Evolutionary conservation across 2,113 vertebrate species (phyloP).

Genomic region (Natator depressus): DNA sequence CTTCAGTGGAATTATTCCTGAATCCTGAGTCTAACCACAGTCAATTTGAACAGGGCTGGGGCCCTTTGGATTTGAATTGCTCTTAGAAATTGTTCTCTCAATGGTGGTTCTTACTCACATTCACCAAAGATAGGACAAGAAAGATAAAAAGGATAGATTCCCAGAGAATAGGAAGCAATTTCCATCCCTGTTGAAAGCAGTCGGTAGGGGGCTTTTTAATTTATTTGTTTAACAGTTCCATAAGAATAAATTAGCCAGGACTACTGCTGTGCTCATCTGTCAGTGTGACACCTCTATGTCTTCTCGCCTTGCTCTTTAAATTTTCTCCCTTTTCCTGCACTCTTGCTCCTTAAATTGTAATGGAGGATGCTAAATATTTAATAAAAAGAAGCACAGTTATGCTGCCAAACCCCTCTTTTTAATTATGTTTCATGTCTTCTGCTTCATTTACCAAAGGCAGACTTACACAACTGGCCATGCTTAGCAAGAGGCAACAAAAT

Average conservation of each 20-base stretch:
- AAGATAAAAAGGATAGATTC: not conserved
- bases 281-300: not conserved
- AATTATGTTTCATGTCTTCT: conserved; percentile 8
- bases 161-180: not conserved
- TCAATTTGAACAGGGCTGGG: rapidly evolving
- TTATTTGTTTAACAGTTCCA: conserved; percentile 29
- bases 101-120: not conserved
- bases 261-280: not conserved
- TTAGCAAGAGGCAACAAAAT: not conserved
- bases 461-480: not conserved
- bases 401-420: not conserved
- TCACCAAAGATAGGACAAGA: not conserved
- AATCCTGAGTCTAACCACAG: not conserved
- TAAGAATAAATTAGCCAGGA: conserved; percentile 12
- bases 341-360: not conserved
- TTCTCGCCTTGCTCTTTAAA: not conserved
- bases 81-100: not conserved
- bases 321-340: not conserved
- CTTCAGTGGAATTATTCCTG: not conserved
- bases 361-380: not conserved
- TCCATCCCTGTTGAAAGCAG: not conserved
- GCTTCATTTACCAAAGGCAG: not conserved
- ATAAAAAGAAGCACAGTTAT: not conserved
- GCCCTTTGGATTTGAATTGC: not conserved
- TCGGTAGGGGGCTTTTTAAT: not conserved